A percentile compares a stretch with the other conserved stretches of the same genome.
These are phyloP conservation scores for Pampus argenteus DNA, from an alignment of 2,797 vertebrate genomes.

Conservation along the genomic window DNA sequence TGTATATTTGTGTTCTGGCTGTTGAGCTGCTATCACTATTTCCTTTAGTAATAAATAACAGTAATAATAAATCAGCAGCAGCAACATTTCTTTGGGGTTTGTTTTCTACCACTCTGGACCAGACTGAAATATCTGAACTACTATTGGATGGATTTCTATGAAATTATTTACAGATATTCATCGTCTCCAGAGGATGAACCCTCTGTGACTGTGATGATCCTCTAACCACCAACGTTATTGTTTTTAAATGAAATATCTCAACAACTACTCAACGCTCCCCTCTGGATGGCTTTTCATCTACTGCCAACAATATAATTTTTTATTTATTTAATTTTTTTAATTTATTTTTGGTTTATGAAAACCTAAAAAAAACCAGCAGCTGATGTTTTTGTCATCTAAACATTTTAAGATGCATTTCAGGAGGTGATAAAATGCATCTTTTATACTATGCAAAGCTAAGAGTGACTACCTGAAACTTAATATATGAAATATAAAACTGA, in stretches of 20 bases:
- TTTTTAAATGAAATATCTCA: neutral
- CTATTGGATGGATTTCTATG: neutral
- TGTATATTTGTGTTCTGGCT: neutral
- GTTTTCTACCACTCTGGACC: neutral
- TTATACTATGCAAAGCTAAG: neutral
- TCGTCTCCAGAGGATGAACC: neutral
- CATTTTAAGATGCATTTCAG: neutral
- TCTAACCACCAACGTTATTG: neutral
- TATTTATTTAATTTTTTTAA: too few species aligned
- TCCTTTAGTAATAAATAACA: neutral
- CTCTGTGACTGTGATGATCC: neutral
- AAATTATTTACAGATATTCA: neutral
- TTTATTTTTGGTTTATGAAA: too few species aligned
- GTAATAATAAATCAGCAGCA: neutral
- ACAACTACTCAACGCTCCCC: neutral
- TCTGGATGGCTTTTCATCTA: neutral
- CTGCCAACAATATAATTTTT: neutral
- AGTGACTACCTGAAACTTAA: neutral
- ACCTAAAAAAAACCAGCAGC: too few species aligned
- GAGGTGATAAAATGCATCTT: slow-evolving; percentile 16
- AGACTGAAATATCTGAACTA: too few species aligned
- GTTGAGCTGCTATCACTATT: neutral
- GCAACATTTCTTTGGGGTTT: neutral
- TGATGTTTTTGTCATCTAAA: slow-evolving; percentile 11
- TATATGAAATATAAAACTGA: neutral